Conservation (phyloP, 2,113 vertebrate genomes). For the Ranitomeya imitator region DNA sequence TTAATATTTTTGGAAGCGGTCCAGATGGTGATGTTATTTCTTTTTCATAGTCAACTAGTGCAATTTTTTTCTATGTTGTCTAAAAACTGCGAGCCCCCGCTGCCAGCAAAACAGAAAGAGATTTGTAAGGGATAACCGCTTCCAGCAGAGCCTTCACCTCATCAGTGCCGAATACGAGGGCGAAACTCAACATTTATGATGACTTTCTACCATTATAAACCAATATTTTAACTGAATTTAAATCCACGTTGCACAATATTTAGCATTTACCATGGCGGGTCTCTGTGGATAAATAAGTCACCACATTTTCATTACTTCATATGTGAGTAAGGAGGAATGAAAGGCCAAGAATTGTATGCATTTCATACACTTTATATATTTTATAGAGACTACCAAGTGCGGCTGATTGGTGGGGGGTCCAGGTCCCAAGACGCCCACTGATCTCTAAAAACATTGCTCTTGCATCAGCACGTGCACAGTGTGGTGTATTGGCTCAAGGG, state of each 20-base stretch:
- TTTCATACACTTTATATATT: too few relatives aligned
- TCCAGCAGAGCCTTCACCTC: neutral
- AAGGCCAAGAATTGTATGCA: too few relatives aligned
- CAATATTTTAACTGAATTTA: neutral
- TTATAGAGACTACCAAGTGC: too few relatives aligned
- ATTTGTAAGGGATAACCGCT: neutral
- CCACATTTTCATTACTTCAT: neutral
- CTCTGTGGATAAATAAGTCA: neutral
- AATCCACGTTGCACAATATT: neutral
- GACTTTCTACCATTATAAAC: neutral
- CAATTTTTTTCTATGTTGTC: conserved; percentile 20
- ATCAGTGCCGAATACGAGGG: neutral
- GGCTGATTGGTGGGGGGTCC: too few relatives aligned
- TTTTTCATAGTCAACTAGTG: neutral
- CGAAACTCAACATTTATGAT: neutral
- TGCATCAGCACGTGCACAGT: too few relatives aligned
- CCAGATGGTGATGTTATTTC: conserved; percentile 33
- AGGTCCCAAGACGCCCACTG: too few relatives aligned
- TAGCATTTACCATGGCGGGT: neutral
- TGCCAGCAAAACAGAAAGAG: conserved; percentile 25
- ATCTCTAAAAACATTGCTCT: too few relatives aligned
- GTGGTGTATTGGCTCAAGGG: too few relatives aligned
- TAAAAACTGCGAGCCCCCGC: neutral
- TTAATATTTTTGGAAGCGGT: conserved; percentile 38
- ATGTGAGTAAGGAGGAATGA: neutral